These are phyloP conservation scores for Chaenogobius annularis DNA, from an alignment of 2,113 vertebrate species.

Conservation along the genomic window DNA sequence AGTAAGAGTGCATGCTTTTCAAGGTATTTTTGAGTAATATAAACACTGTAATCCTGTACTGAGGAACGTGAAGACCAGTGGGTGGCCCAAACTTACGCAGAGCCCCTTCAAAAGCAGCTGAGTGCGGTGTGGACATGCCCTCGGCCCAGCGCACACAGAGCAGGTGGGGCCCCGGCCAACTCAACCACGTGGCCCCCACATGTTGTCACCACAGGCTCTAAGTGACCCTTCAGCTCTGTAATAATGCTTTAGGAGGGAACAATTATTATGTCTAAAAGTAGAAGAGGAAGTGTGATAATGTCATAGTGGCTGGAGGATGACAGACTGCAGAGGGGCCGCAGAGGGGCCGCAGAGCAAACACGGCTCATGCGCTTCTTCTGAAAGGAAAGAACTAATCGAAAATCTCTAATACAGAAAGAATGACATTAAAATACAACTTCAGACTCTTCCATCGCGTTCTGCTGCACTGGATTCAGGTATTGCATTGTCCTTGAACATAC, in stretches of 20 bases:
- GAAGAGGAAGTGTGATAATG: not conserved
- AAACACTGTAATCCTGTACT: too few relatives aligned
- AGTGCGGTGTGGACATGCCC: not conserved
- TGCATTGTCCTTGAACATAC: too few relatives aligned
- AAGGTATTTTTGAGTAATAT: too few relatives aligned
- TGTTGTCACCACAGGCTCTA: not conserved
- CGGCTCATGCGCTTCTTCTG: not conserved
- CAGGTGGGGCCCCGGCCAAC: not conserved
- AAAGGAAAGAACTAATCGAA: not conserved
- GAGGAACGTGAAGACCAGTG: too few relatives aligned
- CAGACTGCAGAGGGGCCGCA: not conserved
- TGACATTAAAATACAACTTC: too few relatives aligned
- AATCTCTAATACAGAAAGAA: too few relatives aligned
- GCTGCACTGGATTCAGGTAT: too few relatives aligned
- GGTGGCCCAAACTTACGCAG: not conserved
- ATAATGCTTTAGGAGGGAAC: not conserved
- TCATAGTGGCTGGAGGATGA: not conserved
- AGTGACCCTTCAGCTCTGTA: not conserved
- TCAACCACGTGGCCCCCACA: not conserved
- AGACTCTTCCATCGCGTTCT: too few relatives aligned
- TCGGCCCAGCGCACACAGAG: not conserved
- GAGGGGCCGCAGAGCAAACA: not conserved
- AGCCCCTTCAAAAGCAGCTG: too few relatives aligned
- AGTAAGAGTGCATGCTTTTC: too few relatives aligned
- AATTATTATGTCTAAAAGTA: conserved; percentile 10